phyloP scores from a whole-genome alignment of 2,888 invertebrate species.

The Agriopis aurantiaria region DNA sequence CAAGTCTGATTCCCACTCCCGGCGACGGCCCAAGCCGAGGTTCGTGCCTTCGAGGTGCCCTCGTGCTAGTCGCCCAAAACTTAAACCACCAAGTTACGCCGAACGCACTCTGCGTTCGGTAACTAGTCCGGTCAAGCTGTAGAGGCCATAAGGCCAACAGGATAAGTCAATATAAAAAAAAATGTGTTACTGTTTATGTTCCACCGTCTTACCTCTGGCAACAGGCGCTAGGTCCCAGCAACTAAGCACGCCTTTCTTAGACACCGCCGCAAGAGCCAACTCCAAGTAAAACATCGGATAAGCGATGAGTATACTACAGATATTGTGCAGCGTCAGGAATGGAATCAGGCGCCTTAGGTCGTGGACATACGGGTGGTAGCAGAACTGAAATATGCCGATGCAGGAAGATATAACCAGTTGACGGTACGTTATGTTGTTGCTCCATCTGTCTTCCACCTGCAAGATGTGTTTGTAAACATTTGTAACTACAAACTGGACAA shows the following conservation, averaged over 20 bases:
- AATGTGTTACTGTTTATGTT: too few species aligned
- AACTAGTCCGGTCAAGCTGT: too few species aligned
- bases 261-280: conserved; percentile 73
- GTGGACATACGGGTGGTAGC: conserved; percentile 79
- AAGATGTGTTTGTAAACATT: background rate
- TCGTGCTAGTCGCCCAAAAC: too few species aligned
- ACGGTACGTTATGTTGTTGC: conserved; percentile 77
- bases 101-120: too few species aligned
- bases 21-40: too few species aligned
- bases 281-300: conserved; percentile 79
- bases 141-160: too few species aligned
- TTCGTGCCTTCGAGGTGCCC: too few species aligned
- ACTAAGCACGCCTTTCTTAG: conserved; percentile 74
- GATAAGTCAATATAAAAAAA: too few species aligned
- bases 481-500: background rate
- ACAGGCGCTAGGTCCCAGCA: conserved; percentile 80
- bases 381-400: conserved; percentile 74
- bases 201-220: conserved; percentile 66
- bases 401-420: conserved; percentile 76
- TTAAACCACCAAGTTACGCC: too few species aligned
- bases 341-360: conserved; percentile 69
- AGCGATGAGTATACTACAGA: conserved; percentile 73
- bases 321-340: conserved; percentile 75
- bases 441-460: conserved; percentile 75
- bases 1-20: too few species aligned